Conservation (phyloP, 2,797 vertebrate genomes). For the Amblyopsis hoosieri region DNA sequence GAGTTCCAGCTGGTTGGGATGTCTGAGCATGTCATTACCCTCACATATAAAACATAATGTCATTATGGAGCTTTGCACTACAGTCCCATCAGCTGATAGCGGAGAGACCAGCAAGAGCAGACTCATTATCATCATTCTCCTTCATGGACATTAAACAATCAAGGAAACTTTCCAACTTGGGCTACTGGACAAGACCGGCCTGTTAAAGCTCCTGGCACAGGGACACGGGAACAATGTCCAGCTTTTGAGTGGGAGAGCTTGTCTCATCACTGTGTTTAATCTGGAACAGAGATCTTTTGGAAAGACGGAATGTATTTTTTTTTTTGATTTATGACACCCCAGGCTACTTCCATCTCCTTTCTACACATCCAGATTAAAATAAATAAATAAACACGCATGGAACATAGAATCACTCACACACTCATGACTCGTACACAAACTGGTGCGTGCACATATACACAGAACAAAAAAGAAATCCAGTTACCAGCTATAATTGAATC, state of each 20-base stretch:
- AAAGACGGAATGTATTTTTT: slow-evolving; percentile 17
- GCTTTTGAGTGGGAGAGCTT: slow-evolving; percentile 11
- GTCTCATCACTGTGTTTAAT: slow-evolving; percentile 28
- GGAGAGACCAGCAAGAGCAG: slow-evolving; percentile 16
- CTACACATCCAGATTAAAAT: slow-evolving; percentile 43
- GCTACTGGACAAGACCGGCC: neutral
- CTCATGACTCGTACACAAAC: slow-evolving; percentile 5
- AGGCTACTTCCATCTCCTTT: slow-evolving; percentile 57
- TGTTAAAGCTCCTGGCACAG: slow-evolving; percentile 14
- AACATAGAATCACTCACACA: slow-evolving; percentile 38
- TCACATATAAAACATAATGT: slow-evolving; percentile 30
- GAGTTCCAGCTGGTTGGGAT: too few relatives aligned
- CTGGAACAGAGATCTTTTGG: slow-evolving; percentile 9
- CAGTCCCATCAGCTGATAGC: slow-evolving; percentile 33
- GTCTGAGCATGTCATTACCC: slow-evolving; percentile 15
- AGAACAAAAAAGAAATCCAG: slow-evolving; percentile 23
- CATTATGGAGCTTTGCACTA: slow-evolving; percentile 26
- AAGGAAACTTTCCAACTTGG: slow-evolving; percentile 12
- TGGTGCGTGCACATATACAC: slow-evolving; percentile 17
- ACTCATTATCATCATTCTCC: slow-evolving; percentile 25
- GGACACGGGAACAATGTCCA: slow-evolving; percentile 17
- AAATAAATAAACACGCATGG: neutral
- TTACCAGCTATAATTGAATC: slow-evolving; percentile 64
- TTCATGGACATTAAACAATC: slow-evolving; percentile 37
- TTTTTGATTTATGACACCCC: slow-evolving; percentile 59